Evolutionary conservation across 2,113 vertebrate species (phyloP), one percentile per base, ranked within the genome.

Genomic region (Parus major): DNA sequence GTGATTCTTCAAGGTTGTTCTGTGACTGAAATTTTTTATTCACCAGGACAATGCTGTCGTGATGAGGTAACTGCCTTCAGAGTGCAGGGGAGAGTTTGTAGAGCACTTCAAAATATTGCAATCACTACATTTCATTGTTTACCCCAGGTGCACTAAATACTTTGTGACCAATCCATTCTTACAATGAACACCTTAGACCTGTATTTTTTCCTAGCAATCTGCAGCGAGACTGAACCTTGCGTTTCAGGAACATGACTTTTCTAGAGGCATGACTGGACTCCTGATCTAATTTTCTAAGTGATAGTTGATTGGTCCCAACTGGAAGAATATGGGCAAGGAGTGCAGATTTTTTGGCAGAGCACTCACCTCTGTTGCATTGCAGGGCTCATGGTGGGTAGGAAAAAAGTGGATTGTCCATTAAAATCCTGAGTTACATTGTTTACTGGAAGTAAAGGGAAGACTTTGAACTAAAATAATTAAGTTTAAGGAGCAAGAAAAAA

Each of bases 11-110:
- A 39, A 7, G 20, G 21, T 11, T 70, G 14, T 59, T 16, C 27
- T 52, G 4, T 63, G 47, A 23, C 3, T 44, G 41, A 69, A 60
- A 23, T 21, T 4, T 15, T 90, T 94, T 69, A 39, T 78, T 82
- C 28, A 55, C 23, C 12, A 29, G 36, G 53, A 60, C 79, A 68
- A 36, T 21, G 25, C 23, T 11, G 17, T 27, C 0, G 0, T 28
- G 65, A 36, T 50, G 59, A 82, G 20, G 12, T 69, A 73, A 33
- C 31, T 46, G 44, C 31, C 18, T 68, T 28, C 64, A 60, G 85
- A 53, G 20, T 7, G 20, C 17, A 28, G 53, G 57, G 21, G 11
- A 52, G 21, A 36, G 52, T 31, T 75, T 2, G 1, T 31, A 28
- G 15, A 6, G 29, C 21, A 16, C 18, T 70, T 20, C 55, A 73